phyloP scores from a whole-genome alignment of 2,888 invertebrate genomes.

The Cremastinae sp. region DNA sequence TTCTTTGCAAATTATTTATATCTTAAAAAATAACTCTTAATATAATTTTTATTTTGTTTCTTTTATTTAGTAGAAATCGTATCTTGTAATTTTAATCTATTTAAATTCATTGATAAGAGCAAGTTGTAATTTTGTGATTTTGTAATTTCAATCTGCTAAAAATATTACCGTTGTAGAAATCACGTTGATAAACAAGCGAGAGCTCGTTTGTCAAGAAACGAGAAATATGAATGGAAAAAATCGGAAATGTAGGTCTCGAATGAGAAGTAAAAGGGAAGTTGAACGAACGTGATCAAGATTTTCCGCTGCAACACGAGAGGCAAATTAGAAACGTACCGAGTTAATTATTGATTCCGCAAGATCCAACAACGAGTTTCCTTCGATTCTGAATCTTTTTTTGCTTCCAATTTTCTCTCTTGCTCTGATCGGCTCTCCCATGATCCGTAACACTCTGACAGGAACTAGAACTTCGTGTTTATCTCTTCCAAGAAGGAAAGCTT shows the following conservation, averaged over 20 bases:
- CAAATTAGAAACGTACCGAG: constrained; percentile 22
- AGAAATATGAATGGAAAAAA: background rate
- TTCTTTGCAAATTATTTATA: too few relatives aligned
- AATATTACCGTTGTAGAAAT: background rate
- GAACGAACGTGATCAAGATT: constrained; percentile 26
- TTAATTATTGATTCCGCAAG: constrained; percentile 42
- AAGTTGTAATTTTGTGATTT: too few relatives aligned
- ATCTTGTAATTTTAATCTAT: too few relatives aligned
- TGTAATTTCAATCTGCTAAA: too few relatives aligned
- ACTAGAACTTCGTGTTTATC: constrained; percentile 1
- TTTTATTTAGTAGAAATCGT: too few relatives aligned
- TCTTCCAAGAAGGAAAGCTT: constrained; percentile 15
- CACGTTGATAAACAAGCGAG: background rate
- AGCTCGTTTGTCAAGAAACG: background rate
- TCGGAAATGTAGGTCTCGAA: constrained; percentile 23
- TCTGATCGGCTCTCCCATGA: constrained; percentile 27
- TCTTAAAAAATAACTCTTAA: too few relatives aligned
- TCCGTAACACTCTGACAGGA: constrained; percentile 46
- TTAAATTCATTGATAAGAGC: too few relatives aligned
- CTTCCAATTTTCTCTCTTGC: background rate
- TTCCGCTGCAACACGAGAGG: constrained; percentile 13
- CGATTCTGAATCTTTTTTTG: background rate
- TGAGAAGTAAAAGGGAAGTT: constrained; percentile 26
- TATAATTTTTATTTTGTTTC: too few relatives aligned
- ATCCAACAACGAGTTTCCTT: constrained; percentile 20